phyloP scores from a whole-genome alignment of 2,888 invertebrate species.

The Acrobasis suavella region DNA sequence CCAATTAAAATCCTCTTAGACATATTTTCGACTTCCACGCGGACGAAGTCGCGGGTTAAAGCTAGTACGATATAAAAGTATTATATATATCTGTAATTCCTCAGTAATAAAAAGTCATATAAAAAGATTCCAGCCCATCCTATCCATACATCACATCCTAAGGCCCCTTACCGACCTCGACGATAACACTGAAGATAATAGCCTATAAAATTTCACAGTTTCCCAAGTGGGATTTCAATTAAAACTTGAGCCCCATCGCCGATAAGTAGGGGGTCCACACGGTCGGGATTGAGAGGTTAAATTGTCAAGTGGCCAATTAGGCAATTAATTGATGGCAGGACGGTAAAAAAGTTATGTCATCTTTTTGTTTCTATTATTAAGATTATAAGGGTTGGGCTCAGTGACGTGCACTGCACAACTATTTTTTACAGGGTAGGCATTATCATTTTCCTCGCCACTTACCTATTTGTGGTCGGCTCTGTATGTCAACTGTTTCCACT shows the following conservation, averaged over 20 bases:
- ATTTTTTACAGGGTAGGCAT: too few species aligned
- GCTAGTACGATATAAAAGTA: too few species aligned
- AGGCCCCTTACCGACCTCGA: not conserved
- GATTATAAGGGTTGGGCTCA: too few species aligned
- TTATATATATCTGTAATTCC: not conserved
- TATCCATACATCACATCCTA: constrained; percentile 4
- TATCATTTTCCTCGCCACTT: too few species aligned
- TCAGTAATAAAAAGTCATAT: constrained; percentile 10
- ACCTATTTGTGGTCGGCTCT: too few species aligned
- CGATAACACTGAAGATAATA: constrained; percentile 54
- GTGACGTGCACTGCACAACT: too few species aligned
- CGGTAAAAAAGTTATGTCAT: not conserved
- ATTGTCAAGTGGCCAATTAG: constrained; percentile 16
- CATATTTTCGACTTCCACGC: too few species aligned
- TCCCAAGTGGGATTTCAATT: constrained; percentile 60
- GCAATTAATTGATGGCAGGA: constrained; percentile 1
- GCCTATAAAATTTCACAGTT: constrained; percentile 60
- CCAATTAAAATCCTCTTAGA: too few species aligned
- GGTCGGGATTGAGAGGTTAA: constrained; percentile 22
- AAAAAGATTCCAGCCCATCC: constrained; percentile 2
- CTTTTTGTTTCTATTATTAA: not conserved
- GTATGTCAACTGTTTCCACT: too few species aligned
- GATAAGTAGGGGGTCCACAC: constrained; percentile 40
- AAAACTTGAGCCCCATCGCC: constrained; percentile 56
- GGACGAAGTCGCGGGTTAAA: too few species aligned